A percentile compares a stretch with the other conserved stretches of the same genome.
Conservation (phyloP, 2,888 invertebrate species). For the Bembecia ichneumoniformis region DNA sequence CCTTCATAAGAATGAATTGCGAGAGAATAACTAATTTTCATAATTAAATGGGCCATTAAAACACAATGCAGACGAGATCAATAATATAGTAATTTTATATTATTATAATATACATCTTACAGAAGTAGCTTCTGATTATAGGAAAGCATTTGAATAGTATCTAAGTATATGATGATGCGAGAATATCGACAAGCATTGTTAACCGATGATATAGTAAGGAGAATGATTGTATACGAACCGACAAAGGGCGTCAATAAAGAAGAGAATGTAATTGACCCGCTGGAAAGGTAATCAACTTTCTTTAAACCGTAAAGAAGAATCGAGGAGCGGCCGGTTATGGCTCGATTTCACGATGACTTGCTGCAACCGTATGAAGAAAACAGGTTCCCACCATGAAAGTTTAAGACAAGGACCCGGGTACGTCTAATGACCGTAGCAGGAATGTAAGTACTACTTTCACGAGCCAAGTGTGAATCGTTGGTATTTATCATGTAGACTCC, state of each 20-base stretch:
- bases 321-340: slow-evolving; percentile 34
- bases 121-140: no score
- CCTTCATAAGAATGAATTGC: no score
- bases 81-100: no score
- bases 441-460: slow-evolving; percentile 36
- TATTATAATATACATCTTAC: no score
- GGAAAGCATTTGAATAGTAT: no score
- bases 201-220: not conserved
- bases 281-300: slow-evolving; percentile 48
- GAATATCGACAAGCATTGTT: not conserved
- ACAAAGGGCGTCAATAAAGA: slow-evolving; percentile 3
- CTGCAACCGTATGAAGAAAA: slow-evolving; percentile 24
- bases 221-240: not conserved
- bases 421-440: slow-evolving; percentile 45
- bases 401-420: slow-evolving; percentile 26
- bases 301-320: slow-evolving; percentile 24
- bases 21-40: no score
- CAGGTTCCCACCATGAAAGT: slow-evolving; percentile 43
- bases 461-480: slow-evolving; percentile 7
- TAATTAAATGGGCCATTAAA: no score
- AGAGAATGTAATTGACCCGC: slow-evolving; percentile 25
- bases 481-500: slow-evolving; percentile 1
- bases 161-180: not conserved
- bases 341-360: slow-evolving; percentile 62
- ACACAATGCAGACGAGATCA: no score